Conservation (phyloP, 2,888 invertebrate genomes). For the Lasioglossum lativentre region DNA sequence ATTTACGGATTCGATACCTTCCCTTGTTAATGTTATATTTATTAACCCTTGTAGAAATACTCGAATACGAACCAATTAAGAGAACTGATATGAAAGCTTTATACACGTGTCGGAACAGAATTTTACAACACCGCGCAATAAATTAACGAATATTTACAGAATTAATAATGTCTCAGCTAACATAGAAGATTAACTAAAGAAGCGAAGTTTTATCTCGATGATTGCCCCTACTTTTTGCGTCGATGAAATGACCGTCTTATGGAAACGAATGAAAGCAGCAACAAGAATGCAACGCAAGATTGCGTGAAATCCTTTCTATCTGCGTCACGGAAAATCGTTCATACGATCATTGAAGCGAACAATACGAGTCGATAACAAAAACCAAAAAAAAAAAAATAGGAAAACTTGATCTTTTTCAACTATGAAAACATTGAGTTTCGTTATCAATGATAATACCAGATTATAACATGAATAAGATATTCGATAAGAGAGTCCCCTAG, state of each 20-base stretch:
- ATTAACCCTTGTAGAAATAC: background rate
- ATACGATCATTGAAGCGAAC: background rate
- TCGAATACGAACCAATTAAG: background rate
- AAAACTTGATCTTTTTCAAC: background rate
- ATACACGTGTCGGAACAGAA: background rate
- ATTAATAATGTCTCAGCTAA: background rate
- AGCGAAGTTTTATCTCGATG: background rate
- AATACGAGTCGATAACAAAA: background rate
- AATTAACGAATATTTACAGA: background rate
- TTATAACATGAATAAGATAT: conserved; percentile 29
- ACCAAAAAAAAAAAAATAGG: background rate
- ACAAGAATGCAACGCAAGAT: conserved; percentile 6
- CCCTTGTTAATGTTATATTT: too few species aligned
- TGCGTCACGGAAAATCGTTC: background rate
- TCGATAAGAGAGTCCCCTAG: conserved; percentile 17
- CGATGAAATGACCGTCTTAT: background rate
- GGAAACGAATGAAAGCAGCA: too few species aligned
- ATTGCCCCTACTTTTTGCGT: background rate
- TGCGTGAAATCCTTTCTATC: background rate
- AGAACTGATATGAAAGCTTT: background rate
- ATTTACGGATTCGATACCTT: too few species aligned
- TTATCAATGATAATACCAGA: conserved; percentile 31
- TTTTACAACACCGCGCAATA: background rate
- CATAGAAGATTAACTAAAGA: background rate
- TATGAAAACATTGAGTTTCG: background rate